Evolutionary conservation across 2,888 invertebrate genomes (phyloP), one percentile per base, ranked within the genome.

Genomic region (Thyatira batis): DNA sequence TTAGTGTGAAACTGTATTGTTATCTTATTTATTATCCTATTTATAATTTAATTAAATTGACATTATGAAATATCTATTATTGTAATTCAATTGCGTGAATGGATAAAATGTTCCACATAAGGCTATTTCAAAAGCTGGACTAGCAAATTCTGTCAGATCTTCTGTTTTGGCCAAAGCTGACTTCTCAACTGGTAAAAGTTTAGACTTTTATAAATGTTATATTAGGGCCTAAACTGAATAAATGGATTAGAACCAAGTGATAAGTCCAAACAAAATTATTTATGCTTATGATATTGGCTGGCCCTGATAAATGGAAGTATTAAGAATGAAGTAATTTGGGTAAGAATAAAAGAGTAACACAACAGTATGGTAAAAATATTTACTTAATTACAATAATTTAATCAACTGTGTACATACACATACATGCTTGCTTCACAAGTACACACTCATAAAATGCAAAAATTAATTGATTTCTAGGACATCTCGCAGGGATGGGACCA

Each of bases 301-400:
- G 3, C 30, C 30, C 11, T 30, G 8, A 30, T 8, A 30, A 30
- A 30, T 30, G 8, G 30, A 30, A 30, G 30, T 8, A 30, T 10
- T 54, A 28, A 63, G 39, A 33, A 48, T 21, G 11, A 50, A n/a
- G n/a, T n/a, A 27, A 27, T 27, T 39, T 17, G 17, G 39, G 17
- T 17, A 17, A 20, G 3, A 53, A 51, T 53, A 57, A 57, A 55
- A 49, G 27, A 78, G 57, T 67, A 69, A 78, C 74, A 70, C 59
- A 64, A 69, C 17, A 13, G 39, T 57, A 57, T 69, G 62, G 58
- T 74, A 85, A 86, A 84, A 80, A 81, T 83, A 84, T 84, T 85
- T 86, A 86, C 82, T 87, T 86, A 84, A 80, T 78, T 71, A 80
- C 78, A 82, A 89, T 87, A 89, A 89, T 79, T 84, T 85, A 81